phyloP scores from a whole-genome alignment of 2,797 vertebrate genomes.

The Mormyrops boulengeri region DNA sequence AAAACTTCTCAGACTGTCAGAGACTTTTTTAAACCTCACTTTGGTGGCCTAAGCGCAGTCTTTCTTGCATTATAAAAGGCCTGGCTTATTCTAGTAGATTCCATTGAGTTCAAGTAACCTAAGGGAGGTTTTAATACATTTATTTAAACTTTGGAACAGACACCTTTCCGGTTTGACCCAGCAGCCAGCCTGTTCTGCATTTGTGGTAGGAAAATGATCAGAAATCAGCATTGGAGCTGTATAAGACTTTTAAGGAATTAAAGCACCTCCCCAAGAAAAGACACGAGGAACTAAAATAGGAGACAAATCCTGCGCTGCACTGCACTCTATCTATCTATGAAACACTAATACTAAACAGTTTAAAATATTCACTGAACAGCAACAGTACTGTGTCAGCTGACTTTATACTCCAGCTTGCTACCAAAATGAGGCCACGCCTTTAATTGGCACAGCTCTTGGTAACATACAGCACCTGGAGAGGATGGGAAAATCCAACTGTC shows the following conservation, averaged over 20 bases:
- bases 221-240: not conserved
- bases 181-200: not conserved
- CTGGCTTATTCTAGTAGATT: not conserved
- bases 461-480: not conserved
- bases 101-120: not conserved
- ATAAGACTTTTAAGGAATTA: not conserved
- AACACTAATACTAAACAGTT: not conserved
- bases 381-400: not conserved
- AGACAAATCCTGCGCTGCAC: not conserved
- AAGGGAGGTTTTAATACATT: not conserved
- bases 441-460: not conserved
- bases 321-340: not conserved
- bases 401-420: not conserved
- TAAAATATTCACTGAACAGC: not conserved
- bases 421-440: not conserved
- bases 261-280: not conserved
- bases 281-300: not conserved
- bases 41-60: not conserved
- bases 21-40: not conserved
- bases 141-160: not conserved
- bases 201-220: not conserved
- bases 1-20: not conserved
- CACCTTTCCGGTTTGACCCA: not conserved
- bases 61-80: not conserved
- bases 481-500: not conserved